Base-by-base conservation (phyloP, 2,113 vertebrate genomes). In the Phrynosoma blainvillii region DNA sequence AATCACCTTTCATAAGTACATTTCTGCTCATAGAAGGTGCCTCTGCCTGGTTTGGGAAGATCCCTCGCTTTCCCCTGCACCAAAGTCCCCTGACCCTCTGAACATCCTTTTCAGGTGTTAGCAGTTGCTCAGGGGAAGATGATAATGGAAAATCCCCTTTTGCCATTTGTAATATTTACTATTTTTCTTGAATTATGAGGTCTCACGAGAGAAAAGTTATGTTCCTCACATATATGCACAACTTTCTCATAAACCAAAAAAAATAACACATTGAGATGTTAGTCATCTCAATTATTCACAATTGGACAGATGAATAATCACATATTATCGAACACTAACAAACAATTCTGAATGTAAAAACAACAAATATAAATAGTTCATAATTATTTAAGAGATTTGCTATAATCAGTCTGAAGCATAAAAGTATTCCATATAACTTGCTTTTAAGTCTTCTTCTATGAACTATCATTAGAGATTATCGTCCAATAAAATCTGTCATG, bases 271-370 rank as follows among this genome's bases (percentile, higher is more conserved):
- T 56, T 79, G 7, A 59, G 13, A 79, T n/a, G 13, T 56, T 56
- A 79, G 78, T 59, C 47, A 79, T 79, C 77, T 79, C 47, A 56
- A 5, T n/a, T 56, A 79, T 79, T 79, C 78, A 79, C 12, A 79
- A 56, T 25, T n/a, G 47, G 27, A 25, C 2, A 77, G 20, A 40
- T 25, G 20, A 47, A 25, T 20, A 76, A 76, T 77, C 16, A 36
- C 8, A 47, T 12, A 47, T 47, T 25, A 77, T 21, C 7, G 52
- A 27, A 52, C 9, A 27, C 21, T 27, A 70, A 25, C 25, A 70
- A 70, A 70, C 9, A 23, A 52, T 42, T 47, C 40, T 52, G 36
- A 75, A 36, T 78, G 23, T 23, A 78, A 78, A 76, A 47, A 78
- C 23, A 2, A 6, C 42, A 25, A 23, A 21, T 78, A 23, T 2